These are phyloP conservation scores for Helobdella robusta DNA, from an alignment of 2,888 invertebrate species.

Conservation along the genomic window DNA sequence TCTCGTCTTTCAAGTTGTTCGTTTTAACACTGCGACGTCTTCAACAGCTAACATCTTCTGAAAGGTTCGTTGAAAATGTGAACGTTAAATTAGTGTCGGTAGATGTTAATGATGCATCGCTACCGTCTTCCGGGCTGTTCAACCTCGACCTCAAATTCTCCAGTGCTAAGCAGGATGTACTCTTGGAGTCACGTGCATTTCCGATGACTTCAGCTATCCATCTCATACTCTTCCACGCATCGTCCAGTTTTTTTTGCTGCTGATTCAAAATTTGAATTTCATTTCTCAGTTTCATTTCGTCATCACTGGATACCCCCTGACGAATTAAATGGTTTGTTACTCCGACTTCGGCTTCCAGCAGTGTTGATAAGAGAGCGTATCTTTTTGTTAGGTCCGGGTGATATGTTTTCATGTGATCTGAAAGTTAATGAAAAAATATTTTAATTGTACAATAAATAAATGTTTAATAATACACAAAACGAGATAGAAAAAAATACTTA, in stretches of 20 bases:
- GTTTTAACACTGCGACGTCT: too few relatives aligned
- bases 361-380: constrained; percentile 83
- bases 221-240: constrained; percentile 82
- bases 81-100: too few relatives aligned
- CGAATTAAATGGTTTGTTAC: constrained; percentile 9
- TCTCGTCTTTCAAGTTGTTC: too few relatives aligned
- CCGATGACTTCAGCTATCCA: constrained; percentile 94
- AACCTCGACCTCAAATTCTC: not conserved
- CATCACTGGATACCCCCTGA: not conserved
- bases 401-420: constrained; percentile 90
- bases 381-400: constrained; percentile 78
- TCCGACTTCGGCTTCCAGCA: constrained; percentile 71
- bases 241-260: constrained; percentile 73
- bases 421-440: too few relatives aligned
- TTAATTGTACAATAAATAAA: too few relatives aligned
- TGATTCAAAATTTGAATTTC: constrained; percentile 69
- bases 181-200: constrained; percentile 71
- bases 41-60: too few relatives aligned
- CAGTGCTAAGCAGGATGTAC: constrained; percentile 47
- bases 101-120: not conserved
- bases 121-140: not conserved
- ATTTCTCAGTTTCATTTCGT: constrained; percentile 58
- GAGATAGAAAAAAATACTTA: constrained; percentile 41
- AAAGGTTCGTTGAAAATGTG: too few relatives aligned
- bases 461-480: constrained; percentile 8